Evolutionary conservation across 2,113 vertebrate genomes (phyloP).

Genomic region (Raja brachyura): DNA sequence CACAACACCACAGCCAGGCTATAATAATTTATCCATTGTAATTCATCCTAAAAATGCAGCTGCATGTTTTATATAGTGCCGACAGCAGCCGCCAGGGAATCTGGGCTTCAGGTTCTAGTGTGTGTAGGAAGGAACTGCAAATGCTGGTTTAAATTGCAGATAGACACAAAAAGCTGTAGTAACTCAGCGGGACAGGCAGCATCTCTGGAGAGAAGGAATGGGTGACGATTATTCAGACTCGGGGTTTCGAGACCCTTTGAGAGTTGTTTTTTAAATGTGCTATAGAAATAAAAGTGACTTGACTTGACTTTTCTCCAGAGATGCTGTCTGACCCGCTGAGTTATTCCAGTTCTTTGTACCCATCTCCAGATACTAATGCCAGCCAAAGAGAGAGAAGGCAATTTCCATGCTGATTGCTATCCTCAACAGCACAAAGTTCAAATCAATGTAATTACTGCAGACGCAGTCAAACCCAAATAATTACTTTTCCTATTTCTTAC

Average conservation of each 20-base stretch:
- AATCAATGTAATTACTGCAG: neutral
- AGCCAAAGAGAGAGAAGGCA: conserved; percentile 1
- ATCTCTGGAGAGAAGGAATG: no score
- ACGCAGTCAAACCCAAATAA: neutral
- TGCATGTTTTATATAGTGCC: conserved; percentile 9
- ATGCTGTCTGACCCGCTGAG: no score
- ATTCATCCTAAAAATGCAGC: neutral
- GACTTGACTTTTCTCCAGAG: no score
- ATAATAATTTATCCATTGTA: neutral
- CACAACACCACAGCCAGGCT: neutral
- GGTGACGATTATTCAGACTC: no score
- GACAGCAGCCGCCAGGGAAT: neutral
- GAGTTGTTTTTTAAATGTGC: no score
- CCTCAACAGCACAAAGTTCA: neutral
- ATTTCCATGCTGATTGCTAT: conserved; percentile 22
- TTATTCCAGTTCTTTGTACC: no score
- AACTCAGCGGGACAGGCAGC: no score
- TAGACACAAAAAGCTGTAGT: no score
- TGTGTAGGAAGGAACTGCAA: no score
- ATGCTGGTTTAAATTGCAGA: no score
- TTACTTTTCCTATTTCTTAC: neutral
- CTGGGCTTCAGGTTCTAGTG: neutral
- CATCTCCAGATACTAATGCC: neutral
- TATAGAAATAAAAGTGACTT: no score
- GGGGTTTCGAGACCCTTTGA: no score